phyloP scores from a whole-genome alignment of 2,888 invertebrate species.

The Cremastinae sp. region DNA sequence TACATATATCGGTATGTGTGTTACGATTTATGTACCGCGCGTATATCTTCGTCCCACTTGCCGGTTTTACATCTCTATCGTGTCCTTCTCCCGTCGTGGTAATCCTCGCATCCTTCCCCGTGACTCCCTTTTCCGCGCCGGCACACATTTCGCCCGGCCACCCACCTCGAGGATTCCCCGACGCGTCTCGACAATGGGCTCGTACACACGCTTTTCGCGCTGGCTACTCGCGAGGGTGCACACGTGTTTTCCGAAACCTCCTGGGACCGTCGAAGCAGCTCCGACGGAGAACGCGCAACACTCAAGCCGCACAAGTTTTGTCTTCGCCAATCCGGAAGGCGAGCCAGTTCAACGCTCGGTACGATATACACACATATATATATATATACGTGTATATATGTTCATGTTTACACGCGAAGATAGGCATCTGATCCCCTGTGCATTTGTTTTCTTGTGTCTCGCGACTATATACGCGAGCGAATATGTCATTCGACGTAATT shows the following conservation, averaged over 20 bases:
- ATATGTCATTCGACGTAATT: too few relatives aligned
- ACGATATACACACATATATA: conserved; percentile 56
- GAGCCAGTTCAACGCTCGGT: background rate
- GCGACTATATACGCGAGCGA: too few relatives aligned
- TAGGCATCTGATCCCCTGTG: too few relatives aligned
- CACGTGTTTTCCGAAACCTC: background rate
- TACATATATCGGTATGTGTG: background rate
- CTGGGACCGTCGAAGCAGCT: background rate
- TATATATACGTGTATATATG: conserved; percentile 63
- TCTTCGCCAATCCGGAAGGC: background rate
- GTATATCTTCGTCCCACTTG: conserved; percentile 40
- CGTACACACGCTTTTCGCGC: background rate
- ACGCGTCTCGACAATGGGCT: conserved; percentile 2
- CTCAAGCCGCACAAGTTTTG: background rate
- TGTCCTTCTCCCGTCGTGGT: conserved; percentile 14
- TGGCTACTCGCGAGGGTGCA: too few relatives aligned
- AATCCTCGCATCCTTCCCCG: conserved; percentile 28
- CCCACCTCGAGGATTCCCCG: conserved; percentile 40
- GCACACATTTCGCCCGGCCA: conserved; percentile 31
- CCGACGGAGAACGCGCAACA: background rate
- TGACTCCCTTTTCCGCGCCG: conserved; percentile 25
- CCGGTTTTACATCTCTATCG: conserved; percentile 45
- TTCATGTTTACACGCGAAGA: conserved; percentile 15
- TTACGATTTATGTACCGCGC: too few relatives aligned
- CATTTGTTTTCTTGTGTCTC: too few relatives aligned